Base-by-base conservation (phyloP, 2,113 vertebrate genomes). In the Smithornis capensis region DNA sequence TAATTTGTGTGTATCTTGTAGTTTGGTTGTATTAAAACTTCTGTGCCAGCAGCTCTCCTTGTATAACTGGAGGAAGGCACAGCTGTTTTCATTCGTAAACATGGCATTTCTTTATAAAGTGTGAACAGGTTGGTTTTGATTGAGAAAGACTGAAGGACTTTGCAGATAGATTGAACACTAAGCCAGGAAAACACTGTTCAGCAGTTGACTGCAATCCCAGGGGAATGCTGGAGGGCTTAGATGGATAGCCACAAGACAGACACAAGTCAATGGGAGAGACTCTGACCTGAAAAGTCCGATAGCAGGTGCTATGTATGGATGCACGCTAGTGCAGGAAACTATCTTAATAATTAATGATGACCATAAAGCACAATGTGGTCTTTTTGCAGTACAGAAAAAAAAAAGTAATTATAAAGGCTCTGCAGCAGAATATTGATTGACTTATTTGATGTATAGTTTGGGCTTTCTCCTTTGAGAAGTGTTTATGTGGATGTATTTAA, bases 261-360 rank as follows among this genome's bases (percentile, higher is more conserved):
- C 42, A 71, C 38, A 42, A 56, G 40, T 44, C 71, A 31, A 6
- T 45, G 49, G 73, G 77, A 95, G 94, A 90, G 88, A 83, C 73
- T 85, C 69, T 95, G 89, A 87, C 75, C 33, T 33, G 49, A 59
- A 60, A 78, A 87, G 59, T 55, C 53, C 87, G 42, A 80, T 27
- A 78, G 52, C 60, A 96, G 89, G 80, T 63, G n/a, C 87, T 95
- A 49, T 86, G 56, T 81, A 83, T 69, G 84, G 86, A 92, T 95
- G 68, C 64, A 96, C n/a, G 11, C 75, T 92, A 45, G 73, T 92
- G 78, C 29, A 89, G 90, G 69, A 95, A 90, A 87, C 31, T 60
- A 40, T 87, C 93, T 96, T 94, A 95, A 96, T 95, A 97, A 97
- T 95, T 96, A 80, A 92, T 86, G 79, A 78, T 88, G 52, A 42